A percentile compares a stretch with the other conserved stretches of the same genome.
These are phyloP conservation scores for Neoitamus cyanurus DNA, from an alignment of 2,888 invertebrate species.

Conservation along the genomic window DNA sequence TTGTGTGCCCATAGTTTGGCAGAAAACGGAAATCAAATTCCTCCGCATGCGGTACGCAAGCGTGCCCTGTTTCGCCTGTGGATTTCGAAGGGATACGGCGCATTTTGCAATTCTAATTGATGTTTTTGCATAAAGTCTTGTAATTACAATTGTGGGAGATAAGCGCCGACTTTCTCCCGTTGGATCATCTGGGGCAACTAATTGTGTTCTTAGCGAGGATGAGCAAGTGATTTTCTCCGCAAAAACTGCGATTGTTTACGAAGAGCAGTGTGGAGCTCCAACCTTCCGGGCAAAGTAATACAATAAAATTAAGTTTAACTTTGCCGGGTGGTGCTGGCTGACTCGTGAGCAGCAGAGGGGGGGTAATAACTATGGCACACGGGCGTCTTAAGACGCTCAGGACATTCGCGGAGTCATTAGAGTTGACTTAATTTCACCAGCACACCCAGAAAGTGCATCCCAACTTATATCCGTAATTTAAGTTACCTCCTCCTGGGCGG, in stretches of 20 bases:
- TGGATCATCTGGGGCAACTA: background rate
- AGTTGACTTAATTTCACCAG: background rate
- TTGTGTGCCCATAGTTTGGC: background rate
- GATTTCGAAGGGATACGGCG: background rate
- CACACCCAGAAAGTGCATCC: background rate
- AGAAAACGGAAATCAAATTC: background rate
- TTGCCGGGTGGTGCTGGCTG: background rate
- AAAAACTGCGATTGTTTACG: background rate
- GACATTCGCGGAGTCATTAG: background rate
- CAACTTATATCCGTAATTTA: constrained; percentile 20
- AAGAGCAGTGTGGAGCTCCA: background rate
- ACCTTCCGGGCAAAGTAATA: background rate
- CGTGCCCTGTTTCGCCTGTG: background rate
- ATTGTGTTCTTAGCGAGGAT: background rate
- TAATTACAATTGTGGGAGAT: constrained; percentile 24
- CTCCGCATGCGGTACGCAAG: background rate
- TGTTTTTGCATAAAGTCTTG: constrained; percentile 10
- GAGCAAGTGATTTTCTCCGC: background rate
- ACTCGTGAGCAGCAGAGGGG: background rate
- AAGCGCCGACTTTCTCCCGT: background rate
- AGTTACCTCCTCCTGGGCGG: background rate
- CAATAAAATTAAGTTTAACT: background rate
- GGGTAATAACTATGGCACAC: background rate
- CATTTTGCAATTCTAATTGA: constrained; percentile 37
- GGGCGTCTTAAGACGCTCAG: background rate